Conservation (phyloP, 2,888 invertebrate species). For the Linnaemya vulpina region DNA sequence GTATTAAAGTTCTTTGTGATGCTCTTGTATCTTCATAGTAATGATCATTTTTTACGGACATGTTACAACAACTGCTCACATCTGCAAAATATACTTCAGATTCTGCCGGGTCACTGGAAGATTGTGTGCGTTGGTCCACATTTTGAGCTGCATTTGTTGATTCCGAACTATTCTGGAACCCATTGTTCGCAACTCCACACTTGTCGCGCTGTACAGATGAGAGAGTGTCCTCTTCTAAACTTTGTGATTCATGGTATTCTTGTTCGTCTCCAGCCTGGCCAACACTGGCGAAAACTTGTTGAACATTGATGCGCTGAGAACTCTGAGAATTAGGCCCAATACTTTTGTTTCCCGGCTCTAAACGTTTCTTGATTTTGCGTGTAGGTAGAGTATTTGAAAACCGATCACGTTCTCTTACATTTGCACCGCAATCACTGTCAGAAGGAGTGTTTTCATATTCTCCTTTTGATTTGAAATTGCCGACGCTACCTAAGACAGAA, state of each 20-base stretch:
- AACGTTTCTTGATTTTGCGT: constrained; percentile 85
- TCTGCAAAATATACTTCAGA: constrained; percentile 94
- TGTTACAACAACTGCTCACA: constrained; percentile 92
- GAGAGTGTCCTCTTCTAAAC: constrained; percentile 49
- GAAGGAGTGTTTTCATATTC: constrained; percentile 85
- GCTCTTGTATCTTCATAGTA: constrained; percentile 80
- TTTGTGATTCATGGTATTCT: constrained; percentile 80
- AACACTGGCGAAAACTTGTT: constrained; percentile 80
- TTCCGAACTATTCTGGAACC: constrained; percentile 88
- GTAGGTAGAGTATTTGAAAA: constrained; percentile 85
- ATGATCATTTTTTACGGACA: constrained; percentile 85
- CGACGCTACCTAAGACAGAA: constrained; percentile 51
- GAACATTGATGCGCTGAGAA: constrained; percentile 83
- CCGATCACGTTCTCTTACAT: constrained; percentile 79
- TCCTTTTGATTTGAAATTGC: constrained; percentile 74
- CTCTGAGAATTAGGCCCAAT: constrained; percentile 79
- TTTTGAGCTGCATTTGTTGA: constrained; percentile 47
- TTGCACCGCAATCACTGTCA: constrained; percentile 81
- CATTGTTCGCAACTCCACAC: constrained; percentile 90
- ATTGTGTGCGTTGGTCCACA: constrained; percentile 72
- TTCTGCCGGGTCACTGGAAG: constrained; percentile 86
- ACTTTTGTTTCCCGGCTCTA: constrained; percentile 83
- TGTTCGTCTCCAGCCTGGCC: constrained; percentile 74
- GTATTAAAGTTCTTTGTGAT: constrained; percentile 64
- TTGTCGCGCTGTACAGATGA: constrained; percentile 71